A percentile compares a stretch with the other conserved stretches of the same genome.
Conservation (phyloP, 2,797 vertebrate genomes). For the Gallinago solitaria region DNA sequence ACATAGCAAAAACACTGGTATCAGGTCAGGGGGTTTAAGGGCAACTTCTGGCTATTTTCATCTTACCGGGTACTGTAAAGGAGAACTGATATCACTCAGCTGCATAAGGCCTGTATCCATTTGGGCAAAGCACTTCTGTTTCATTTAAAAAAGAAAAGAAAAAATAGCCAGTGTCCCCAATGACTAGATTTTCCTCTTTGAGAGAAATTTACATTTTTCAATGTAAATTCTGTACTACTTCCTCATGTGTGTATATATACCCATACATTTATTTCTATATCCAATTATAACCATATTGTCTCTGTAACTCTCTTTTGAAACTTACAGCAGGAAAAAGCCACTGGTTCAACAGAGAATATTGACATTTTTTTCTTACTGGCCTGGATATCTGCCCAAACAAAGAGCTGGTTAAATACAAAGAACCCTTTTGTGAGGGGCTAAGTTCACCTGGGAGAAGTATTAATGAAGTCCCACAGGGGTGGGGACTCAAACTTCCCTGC, state of each 20-base stretch:
- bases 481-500: slow-evolving; percentile 56
- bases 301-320: slow-evolving; percentile 64
- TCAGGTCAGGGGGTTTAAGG: background rate
- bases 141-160: too few species aligned
- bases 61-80: background rate
- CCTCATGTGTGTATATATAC: background rate
- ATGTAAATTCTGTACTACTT: background rate
- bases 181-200: background rate
- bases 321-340: slow-evolving; percentile 56
- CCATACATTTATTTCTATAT: background rate
- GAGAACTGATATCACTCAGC: background rate
- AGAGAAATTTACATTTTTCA: background rate
- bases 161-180: background rate
- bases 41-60: slow-evolving; percentile 9
- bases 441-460: slow-evolving; percentile 77
- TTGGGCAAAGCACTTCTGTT: background rate
- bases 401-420: slow-evolving; percentile 80
- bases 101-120: background rate
- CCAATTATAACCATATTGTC: background rate
- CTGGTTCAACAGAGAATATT: slow-evolving; percentile 73
- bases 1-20: background rate
- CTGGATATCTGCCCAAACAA: slow-evolving; percentile 77
- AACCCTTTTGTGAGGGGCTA: slow-evolving; percentile 73
- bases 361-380: slow-evolving; percentile 68
- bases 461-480: slow-evolving; percentile 72